Evolutionary conservation across 1,140 invertebrate species (phyloP).

Genomic region (Dysdera silvatica): DNA sequence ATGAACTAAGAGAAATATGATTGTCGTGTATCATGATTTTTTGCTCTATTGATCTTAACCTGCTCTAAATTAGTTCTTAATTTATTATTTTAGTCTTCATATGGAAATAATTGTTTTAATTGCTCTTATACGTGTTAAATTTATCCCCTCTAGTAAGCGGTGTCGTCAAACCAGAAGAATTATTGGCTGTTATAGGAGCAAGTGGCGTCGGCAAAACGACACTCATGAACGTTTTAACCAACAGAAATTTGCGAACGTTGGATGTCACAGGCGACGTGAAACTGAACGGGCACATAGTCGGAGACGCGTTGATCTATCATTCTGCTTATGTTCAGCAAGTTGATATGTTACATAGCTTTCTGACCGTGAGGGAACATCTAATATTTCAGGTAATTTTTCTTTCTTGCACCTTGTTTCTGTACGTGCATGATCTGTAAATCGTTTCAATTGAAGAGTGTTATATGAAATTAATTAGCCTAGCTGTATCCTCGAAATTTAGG

Average conservation of each 20-base stretch:
- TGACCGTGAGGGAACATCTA: conserved; percentile 86
- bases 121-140: no score
- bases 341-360: conserved; percentile 82
- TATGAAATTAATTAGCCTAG: no score
- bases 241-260: conserved; percentile 60
- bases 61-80: no score
- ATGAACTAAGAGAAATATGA: no score
- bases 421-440: no score
- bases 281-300: conserved; percentile 58
- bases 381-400: conserved; percentile 66
- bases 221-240: conserved; percentile 80
- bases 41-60: no score
- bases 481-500: no score
- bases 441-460: no score
- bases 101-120: no score
- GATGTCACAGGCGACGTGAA: conserved; percentile 58
- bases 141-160: no score
- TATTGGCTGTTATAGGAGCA: conserved; percentile 86
- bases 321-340: conserved; percentile 94
- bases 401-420: conserved; percentile 10
- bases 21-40: no score
- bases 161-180: conserved; percentile 75
- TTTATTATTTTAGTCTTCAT: no score
- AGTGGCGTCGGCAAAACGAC: conserved; percentile 95
- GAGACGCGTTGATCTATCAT: conserved; percentile 46